Evolutionary conservation across 2,797 vertebrate species (phyloP), one percentile per base, ranked within the genome.

Genomic region (Falco naumanni): DNA sequence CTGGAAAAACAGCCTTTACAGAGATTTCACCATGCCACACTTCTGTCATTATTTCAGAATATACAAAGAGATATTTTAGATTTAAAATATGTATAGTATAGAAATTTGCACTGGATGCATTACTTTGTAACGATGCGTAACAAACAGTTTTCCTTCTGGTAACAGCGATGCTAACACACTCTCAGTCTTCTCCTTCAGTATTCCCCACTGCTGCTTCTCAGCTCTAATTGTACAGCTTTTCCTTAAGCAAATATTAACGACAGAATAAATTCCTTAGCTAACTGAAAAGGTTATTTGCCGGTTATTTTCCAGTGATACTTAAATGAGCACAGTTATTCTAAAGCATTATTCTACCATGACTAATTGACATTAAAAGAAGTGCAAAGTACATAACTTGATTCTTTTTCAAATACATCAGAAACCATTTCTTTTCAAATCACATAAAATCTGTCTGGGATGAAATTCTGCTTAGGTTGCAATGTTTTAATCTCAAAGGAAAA

Each of bases 181-280:
- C 83, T 33, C 41, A 18, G 51, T 37, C 53, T 72, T 17, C 65
- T 90, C 88, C 74, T 65, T 63, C 90, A 59, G 76, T 19, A 43
- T 24, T 69, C 68, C 93, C 82, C 81, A 33, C 68, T 63, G 37
- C 61, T 79, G 79, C 84, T 96, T 64, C 95, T 69, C 78, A 45
- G 72, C n/a, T 90, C 76, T 86, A 53, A 94, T 28, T 87, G 57
- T 39, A 68, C 57, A 87, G 72, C 45, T 95, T 89, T 74, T 82
- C 78, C 94, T 93, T 90, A 56, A 93, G 77, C 95, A 97, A 97
- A 97, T 70, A 96, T 76, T 77, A 96, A 94, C 3, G 14, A 84
- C 76, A 94, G 69, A 86, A 86, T 64, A 90, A 97, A 97, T 50
- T 91, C 89, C 78, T 89, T 66, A 76, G 48, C 95, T 89, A 59